Evolutionary conservation across 2,113 vertebrate species (phyloP).

Genomic region (Seriola rivoliana): DNA sequence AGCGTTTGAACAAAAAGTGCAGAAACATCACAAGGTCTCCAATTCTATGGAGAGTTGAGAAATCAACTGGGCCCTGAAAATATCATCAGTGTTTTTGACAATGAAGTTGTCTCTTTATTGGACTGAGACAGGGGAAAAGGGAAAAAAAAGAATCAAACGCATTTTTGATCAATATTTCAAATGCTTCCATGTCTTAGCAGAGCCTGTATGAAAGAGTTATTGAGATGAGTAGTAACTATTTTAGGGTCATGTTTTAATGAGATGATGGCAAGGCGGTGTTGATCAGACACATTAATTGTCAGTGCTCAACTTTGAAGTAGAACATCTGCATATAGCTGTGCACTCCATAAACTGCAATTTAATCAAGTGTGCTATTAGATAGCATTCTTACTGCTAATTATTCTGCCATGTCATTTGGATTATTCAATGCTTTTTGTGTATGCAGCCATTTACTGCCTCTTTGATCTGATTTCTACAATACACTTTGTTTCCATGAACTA

Average conservation of each 20-base stretch:
- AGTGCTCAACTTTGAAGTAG: slow-evolving; percentile 40
- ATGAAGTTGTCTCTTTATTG: slow-evolving; percentile 49
- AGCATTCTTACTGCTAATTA: slow-evolving; percentile 27
- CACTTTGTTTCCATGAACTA: neutral
- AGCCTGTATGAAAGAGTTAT: slow-evolving; percentile 35
- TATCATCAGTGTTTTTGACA: slow-evolving; percentile 50
- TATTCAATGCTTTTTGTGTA: neutral
- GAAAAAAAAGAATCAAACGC: slow-evolving; percentile 16
- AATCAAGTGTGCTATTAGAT: neutral
- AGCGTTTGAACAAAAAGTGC: slow-evolving; percentile 66
- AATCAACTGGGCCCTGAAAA: slow-evolving; percentile 48
- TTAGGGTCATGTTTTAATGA: slow-evolving; percentile 69
- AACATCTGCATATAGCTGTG: slow-evolving; percentile 38
- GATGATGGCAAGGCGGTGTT: slow-evolving; percentile 35
- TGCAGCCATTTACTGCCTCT: neutral
- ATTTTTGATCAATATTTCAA: slow-evolving; percentile 73
- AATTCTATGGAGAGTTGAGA: slow-evolving; percentile 59
- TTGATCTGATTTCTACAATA: neutral
- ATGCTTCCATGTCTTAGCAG: slow-evolving; percentile 14
- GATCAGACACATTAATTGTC: slow-evolving; percentile 61
- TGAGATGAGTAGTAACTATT: slow-evolving; percentile 52
- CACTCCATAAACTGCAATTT: slow-evolving; percentile 33
- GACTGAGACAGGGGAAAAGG: neutral
- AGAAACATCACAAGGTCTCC: slow-evolving; percentile 59
- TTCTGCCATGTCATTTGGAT: slow-evolving; percentile 22